These are phyloP conservation scores for Artemia franciscana DNA, from an alignment of 1,140 invertebrate genomes.

Conservation along the genomic window DNA sequence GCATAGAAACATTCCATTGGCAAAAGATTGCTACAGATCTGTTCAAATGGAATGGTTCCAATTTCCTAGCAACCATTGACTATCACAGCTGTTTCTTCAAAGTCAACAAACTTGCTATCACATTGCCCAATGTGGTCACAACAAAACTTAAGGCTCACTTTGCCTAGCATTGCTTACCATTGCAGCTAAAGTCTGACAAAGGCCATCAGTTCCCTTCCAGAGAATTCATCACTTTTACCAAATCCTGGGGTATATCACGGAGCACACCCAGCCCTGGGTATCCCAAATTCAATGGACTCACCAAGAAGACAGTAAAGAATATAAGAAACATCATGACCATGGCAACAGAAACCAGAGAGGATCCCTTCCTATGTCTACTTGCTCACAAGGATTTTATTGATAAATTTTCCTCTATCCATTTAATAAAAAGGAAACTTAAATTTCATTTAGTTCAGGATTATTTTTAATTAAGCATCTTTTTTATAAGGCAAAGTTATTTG, in stretches of 20 bases:
- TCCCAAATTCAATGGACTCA: neutral
- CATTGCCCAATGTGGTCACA: too few species aligned
- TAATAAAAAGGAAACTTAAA: too few species aligned
- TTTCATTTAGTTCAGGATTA: too few species aligned
- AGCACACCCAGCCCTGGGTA: neutral
- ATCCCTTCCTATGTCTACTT: too few species aligned
- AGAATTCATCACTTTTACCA: neutral
- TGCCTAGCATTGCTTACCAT: neutral
- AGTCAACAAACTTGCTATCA: neutral
- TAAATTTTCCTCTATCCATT: too few species aligned
- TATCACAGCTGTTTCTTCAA: neutral
- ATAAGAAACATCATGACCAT: neutral
- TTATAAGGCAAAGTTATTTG: too few species aligned
- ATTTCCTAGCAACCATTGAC: neutral
- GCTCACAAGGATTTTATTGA: too few species aligned
- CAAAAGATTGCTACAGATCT: neutral
- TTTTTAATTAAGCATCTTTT: too few species aligned
- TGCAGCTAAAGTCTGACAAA: neutral
- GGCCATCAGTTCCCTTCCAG: neutral
- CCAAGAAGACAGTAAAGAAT: neutral
- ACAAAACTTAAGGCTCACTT: neutral
- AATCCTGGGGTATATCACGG: too few species aligned
- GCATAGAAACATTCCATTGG: too few species aligned
- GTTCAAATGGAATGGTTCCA: neutral
- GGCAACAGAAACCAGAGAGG: too few species aligned